A percentile compares a stretch with the other conserved stretches of the same genome.
Conservation (phyloP, 2,113 vertebrate species). For the Bubo blakistoni region DNA sequence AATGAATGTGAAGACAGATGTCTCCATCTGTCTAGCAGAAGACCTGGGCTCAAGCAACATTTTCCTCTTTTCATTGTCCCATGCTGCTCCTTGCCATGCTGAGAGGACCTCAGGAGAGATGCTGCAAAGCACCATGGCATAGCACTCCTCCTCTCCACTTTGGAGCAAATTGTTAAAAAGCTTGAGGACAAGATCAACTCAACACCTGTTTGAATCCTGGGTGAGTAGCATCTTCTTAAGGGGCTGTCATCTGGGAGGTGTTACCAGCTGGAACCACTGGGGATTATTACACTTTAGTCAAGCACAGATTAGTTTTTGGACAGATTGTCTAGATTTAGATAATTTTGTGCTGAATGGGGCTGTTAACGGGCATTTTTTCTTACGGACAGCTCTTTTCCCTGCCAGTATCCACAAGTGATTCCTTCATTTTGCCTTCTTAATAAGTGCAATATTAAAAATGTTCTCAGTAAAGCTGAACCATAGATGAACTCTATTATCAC, state of each 20-base stretch:
- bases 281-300: background rate
- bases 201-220: background rate
- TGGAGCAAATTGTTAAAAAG: constrained; percentile 17
- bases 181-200: background rate
- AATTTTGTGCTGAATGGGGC: background rate
- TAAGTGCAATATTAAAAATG: background rate
- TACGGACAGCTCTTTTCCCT: background rate
- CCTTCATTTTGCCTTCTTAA: background rate
- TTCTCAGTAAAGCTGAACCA: background rate
- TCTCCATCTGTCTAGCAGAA: background rate
- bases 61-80: background rate
- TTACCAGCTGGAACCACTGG: background rate
- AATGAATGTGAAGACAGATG: background rate
- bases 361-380: background rate
- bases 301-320: background rate
- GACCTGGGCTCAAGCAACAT: background rate
- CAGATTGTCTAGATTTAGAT: background rate
- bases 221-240: background rate
- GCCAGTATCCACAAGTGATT: background rate
- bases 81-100: background rate
- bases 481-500: background rate
- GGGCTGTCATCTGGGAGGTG: background rate
- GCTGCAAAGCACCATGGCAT: background rate
- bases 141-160: background rate
- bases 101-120: background rate